Evolutionary conservation across 1,140 invertebrate species (phyloP).

Genomic region (Popillia japonica): DNA sequence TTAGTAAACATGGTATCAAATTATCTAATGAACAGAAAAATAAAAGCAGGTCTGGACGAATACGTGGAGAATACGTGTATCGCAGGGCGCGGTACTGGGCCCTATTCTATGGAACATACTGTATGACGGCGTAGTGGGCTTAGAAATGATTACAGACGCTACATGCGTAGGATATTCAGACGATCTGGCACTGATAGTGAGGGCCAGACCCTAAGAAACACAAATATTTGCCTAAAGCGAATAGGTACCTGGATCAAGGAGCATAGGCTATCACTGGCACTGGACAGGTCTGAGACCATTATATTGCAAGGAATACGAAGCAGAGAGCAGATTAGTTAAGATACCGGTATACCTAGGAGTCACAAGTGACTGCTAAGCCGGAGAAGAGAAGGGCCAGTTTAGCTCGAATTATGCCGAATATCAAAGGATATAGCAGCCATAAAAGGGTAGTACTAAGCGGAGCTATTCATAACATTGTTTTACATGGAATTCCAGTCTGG

Average conservation of each 20-base stretch:
- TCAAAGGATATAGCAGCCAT: background rate
- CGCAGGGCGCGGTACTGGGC: background rate
- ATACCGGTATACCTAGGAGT: background rate
- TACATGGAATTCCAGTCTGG: no score
- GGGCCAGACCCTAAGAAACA: background rate
- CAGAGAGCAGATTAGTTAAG: background rate
- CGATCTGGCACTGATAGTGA: background rate
- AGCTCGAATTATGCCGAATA: background rate
- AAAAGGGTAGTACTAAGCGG: no score
- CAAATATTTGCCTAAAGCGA: background rate
- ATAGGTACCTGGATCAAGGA: background rate
- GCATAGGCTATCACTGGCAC: no score
- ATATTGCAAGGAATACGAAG: background rate
- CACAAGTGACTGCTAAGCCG: background rate
- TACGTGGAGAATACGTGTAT: no score
- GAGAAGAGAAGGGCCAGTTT: background rate
- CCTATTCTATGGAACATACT: background rate
- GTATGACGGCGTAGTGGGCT: background rate
- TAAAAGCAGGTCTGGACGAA: no score
- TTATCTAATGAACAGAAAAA: no score
- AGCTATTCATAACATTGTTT: no score
- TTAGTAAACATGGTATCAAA: no score
- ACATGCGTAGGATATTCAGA: background rate
- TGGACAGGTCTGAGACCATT: no score
- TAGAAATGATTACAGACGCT: background rate